phyloP scores from a whole-genome alignment of 2,888 invertebrate genomes.

The Caenorhabditis wallacei region DNA sequence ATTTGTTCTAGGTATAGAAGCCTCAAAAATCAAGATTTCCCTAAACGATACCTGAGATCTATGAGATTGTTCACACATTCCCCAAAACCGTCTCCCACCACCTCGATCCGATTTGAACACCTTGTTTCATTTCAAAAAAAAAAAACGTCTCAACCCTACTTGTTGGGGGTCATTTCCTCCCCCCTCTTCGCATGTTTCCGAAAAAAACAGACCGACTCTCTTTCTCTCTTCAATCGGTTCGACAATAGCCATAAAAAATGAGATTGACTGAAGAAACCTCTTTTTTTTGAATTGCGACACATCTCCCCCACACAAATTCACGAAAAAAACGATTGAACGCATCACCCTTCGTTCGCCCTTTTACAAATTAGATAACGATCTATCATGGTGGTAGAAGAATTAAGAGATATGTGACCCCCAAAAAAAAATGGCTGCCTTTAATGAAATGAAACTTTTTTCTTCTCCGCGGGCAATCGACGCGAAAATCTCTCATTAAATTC shows the following conservation, averaged over 20 bases:
- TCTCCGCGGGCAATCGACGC: slow-evolving; percentile 1
- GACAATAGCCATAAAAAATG: slow-evolving; percentile 62
- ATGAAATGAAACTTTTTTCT: slow-evolving; percentile 11
- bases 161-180: slow-evolving; percentile 50
- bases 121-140: slow-evolving; percentile 39
- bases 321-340: slow-evolving; percentile 55
- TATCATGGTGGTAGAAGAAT: slow-evolving; percentile 33
- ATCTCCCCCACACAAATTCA: neutral
- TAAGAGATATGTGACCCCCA: slow-evolving; percentile 33
- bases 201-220: slow-evolving; percentile 1
- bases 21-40: no score
- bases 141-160: neutral
- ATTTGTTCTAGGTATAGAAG: no score
- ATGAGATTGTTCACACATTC: neutral
- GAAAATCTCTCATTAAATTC: slow-evolving; percentile 5
- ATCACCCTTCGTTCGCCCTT: slow-evolving; percentile 40
- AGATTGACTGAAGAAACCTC: slow-evolving; percentile 36
- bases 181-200: neutral
- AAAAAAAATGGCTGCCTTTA: slow-evolving; percentile 26
- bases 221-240: slow-evolving; percentile 6
- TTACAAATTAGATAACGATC: slow-evolving; percentile 46
- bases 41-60: no score
- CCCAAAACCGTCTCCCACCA: neutral
- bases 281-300: slow-evolving; percentile 13
- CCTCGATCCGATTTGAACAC: slow-evolving; percentile 14